Evolutionary conservation across 23 tunicate genomes (phyloP).

Genomic region (Pegea sp.): DNA sequence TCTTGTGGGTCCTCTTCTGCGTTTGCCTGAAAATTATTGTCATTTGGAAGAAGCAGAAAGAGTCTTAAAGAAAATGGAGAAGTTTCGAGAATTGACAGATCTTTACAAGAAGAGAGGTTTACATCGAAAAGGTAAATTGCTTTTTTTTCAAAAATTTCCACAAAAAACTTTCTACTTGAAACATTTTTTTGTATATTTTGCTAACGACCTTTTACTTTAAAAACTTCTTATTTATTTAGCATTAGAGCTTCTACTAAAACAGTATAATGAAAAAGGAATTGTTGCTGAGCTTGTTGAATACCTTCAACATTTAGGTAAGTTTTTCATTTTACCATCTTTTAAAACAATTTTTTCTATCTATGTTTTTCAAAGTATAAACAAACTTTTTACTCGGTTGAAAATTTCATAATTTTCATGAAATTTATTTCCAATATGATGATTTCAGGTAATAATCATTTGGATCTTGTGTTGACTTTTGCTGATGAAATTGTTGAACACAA

Average conservation of each 20-base stretch:
- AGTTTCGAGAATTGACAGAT: slow-evolving; percentile 50
- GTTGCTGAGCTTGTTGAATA: slow-evolving; percentile 38
- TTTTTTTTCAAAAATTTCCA: not conserved
- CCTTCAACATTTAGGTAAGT: slow-evolving; percentile 69
- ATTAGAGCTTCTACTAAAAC: slow-evolving; percentile 13
- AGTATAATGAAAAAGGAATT: slow-evolving; percentile 3
- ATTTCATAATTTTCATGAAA: slow-evolving; percentile 1
- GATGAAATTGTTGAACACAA: slow-evolving; percentile 17
- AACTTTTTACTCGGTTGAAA: too few relatives aligned
- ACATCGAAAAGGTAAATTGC: slow-evolving; percentile 49
- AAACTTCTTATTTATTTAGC: slow-evolving; percentile 12
- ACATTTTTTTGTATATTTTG: not conserved
- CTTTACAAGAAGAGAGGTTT: slow-evolving; percentile 40
- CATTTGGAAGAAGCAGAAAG: slow-evolving; percentile 68
- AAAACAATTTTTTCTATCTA: not conserved
- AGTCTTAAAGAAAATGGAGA: slow-evolving; percentile 23
- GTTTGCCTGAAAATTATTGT: slow-evolving; percentile 81
- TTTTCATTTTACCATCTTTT: not conserved
- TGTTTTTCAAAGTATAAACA: too few relatives aligned
- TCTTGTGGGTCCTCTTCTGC: slow-evolving; percentile 54
- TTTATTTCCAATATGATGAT: not conserved
- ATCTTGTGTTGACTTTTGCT: slow-evolving; percentile 41
- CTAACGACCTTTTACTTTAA: not conserved
- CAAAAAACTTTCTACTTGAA: not conserved
- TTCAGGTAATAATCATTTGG: slow-evolving; percentile 32